These are phyloP conservation scores for Zele albiditarsus DNA, from an alignment of 2,888 invertebrate species.

Conservation along the genomic window DNA sequence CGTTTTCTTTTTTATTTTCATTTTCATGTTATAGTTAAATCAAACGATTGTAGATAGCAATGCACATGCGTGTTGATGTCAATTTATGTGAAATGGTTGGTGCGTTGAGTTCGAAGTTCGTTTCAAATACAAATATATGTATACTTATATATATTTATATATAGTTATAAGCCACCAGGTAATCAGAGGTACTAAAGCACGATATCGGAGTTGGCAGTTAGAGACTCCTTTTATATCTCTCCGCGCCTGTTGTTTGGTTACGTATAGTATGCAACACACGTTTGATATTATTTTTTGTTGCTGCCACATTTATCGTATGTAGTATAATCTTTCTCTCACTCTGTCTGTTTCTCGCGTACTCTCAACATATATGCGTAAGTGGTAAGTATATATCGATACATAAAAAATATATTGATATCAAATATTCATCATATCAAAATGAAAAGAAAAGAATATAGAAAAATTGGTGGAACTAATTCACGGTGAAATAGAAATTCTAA, in stretches of 20 bases:
- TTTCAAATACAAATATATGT: constrained; percentile 33
- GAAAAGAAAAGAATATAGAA: neutral
- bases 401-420: neutral
- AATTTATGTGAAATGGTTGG: constrained; percentile 10
- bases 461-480: neutral
- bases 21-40: neutral
- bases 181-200: constrained; percentile 71
- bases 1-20: neutral
- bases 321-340: constrained; percentile 54
- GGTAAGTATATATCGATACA: neutral
- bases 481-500: no score
- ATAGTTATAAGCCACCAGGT: constrained; percentile 56
- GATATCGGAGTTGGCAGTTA: constrained; percentile 66
- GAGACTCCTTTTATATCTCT: constrained; percentile 62
- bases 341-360: constrained; percentile 1
- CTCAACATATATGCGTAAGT: constrained; percentile 14
- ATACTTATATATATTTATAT: neutral
- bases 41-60: neutral
- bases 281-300: constrained; percentile 65
- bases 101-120: constrained; percentile 50
- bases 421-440: neutral
- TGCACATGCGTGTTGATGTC: neutral
- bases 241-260: constrained; percentile 54
- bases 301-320: constrained; percentile 71
- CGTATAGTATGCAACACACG: constrained; percentile 45